Base-by-base conservation (phyloP, 64 coral and sea anemone species). In the Porites australiensis region DNA sequence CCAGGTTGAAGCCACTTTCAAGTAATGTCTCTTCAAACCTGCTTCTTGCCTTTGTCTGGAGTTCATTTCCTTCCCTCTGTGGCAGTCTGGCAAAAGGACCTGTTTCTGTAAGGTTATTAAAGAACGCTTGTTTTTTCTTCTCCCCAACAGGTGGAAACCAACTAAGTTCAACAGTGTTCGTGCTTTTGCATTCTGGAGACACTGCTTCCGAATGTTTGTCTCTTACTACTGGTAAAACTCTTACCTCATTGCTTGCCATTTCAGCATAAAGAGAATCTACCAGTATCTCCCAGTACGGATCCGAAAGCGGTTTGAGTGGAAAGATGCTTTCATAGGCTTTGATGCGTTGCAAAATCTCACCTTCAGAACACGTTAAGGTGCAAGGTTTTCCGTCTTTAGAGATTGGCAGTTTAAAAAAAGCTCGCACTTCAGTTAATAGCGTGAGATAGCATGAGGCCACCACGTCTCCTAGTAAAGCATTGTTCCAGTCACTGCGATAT, bases 401-500 rank as follows among this genome's bases (percentile, higher is more conserved):
- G 3, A 88, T 64, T 5, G 70, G 4, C 8, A 94, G 62, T 45
- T 21, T 5, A 45, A 94, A 50, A 20, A 66, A 44, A 49, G 54
- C n/a, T 48, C 78, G 82, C 20, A 89, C 61, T 75, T 94, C 69
- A 44, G 44, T 72, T 58, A 94, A 54, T 37, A 94, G 46, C 9
- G 70, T 47, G 3, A 82, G 87, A 77, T 94, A 94, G 50, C 93
- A 94, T 11, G 93, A 87, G 13, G 79, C 93, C 58, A 94, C 79
- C 45, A 90, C 77, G 19, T 58, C 21, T 13, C 70, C n/a, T 14
- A 94, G 79, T 6, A 94, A 9, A 5, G 74, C 37, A 7, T 46
- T 49, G 52, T 94, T 94, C 93, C 93, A 94, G 37, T 57, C 66
- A 57, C 88, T 86, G 44, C 93, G 75, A 16, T 77, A 77, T 11